Evolutionary conservation across 1,140 invertebrate species (phyloP).

Genomic region (Paralvinella palmiformis): DNA sequence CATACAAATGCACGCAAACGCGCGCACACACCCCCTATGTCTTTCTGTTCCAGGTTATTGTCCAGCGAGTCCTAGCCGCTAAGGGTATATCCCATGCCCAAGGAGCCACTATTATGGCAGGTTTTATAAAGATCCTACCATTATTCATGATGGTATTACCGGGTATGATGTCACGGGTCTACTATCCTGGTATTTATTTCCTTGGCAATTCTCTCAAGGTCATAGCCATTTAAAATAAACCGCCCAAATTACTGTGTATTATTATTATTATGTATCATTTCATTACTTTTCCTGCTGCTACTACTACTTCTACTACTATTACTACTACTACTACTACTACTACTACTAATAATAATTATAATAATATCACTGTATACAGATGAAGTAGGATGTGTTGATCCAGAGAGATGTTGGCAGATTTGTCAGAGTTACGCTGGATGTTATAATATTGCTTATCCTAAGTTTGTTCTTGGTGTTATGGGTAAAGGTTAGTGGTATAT

Average conservation of each 20-base stretch:
- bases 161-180: slow-evolving; percentile 54
- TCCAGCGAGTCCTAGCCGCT: slow-evolving; percentile 54
- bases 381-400: slow-evolving; percentile 5
- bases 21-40: not conserved
- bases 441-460: slow-evolving; percentile 14
- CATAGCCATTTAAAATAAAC: too few relatives aligned
- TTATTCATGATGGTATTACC: slow-evolving; percentile 56
- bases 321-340: too few relatives aligned
- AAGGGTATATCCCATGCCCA: slow-evolving; percentile 55
- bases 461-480: slow-evolving; percentile 13
- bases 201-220: too few relatives aligned
- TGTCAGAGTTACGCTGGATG: slow-evolving; percentile 11
- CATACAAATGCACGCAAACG: not conserved
- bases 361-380: not conserved
- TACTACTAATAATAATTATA: too few relatives aligned
- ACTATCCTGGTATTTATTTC: slow-evolving; percentile 53
- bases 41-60: slow-evolving; percentile 52
- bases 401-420: not conserved
- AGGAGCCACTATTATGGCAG: slow-evolving; percentile 54
- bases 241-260: too few relatives aligned
- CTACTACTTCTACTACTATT: too few relatives aligned
- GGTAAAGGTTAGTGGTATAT: not conserved
- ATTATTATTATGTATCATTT: too few relatives aligned
- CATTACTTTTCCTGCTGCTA: too few relatives aligned
- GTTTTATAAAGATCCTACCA: slow-evolving; percentile 54